Evolutionary conservation across 2,888 invertebrate genomes (phyloP).

Genomic region (Chorisops tibialis): DNA sequence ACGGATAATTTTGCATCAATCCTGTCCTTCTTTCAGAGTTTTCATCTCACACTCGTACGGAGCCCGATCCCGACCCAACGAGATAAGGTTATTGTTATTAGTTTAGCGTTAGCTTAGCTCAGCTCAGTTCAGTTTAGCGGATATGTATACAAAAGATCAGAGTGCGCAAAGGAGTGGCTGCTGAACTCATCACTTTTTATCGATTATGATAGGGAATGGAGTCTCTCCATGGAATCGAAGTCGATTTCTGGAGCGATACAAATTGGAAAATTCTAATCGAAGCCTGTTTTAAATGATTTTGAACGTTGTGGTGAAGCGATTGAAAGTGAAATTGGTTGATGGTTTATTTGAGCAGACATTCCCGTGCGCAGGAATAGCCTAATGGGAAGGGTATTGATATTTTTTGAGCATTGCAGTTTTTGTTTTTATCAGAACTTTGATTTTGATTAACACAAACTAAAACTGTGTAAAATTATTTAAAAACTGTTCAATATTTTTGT

Average conservation of each 20-base stretch:
- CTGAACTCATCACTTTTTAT: conserved; percentile 9
- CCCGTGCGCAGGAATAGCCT: too few relatives aligned
- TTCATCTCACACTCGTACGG: conserved; percentile 16
- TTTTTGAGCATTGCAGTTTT: too few relatives aligned
- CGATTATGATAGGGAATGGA: not conserved
- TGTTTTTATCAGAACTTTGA: too few relatives aligned
- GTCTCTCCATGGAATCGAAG: not conserved
- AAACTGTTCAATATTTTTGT: too few relatives aligned
- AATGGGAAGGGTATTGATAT: too few relatives aligned
- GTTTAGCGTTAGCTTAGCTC: conserved; percentile 8
- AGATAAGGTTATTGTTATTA: conserved; percentile 23
- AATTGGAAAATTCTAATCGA: conserved; percentile 3
- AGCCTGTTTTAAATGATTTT: too few relatives aligned
- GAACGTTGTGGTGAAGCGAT: too few relatives aligned
- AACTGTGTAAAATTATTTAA: too few relatives aligned
- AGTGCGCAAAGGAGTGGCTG: not conserved
- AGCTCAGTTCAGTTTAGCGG: not conserved
- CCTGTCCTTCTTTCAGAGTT: conserved; percentile 4
- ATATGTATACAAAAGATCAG: not conserved
- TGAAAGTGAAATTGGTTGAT: too few relatives aligned
- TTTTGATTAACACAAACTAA: too few relatives aligned
- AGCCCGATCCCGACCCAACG: not conserved
- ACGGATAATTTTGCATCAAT: not conserved
- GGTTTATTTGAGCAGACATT: too few relatives aligned
- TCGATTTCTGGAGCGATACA: not conserved